These are phyloP conservation scores for Papilio protenor DNA, from an alignment of 2,888 invertebrate species.

Conservation along the genomic window DNA sequence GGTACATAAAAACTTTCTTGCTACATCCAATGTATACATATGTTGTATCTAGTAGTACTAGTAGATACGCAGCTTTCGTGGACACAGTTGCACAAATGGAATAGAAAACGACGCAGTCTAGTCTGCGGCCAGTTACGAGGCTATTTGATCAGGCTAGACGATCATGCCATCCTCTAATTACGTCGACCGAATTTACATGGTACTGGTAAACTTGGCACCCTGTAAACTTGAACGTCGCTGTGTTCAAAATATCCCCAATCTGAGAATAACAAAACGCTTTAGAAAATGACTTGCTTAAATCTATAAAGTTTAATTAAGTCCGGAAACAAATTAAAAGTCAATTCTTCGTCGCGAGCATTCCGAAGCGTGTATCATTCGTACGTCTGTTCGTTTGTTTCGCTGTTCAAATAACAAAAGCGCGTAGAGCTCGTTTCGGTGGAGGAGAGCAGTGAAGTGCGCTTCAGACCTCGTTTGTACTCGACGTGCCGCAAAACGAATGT, in stretches of 20 bases:
- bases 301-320: conserved; percentile 48
- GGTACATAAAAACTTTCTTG: conserved; percentile 68
- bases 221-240: conserved; percentile 59
- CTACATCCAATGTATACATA: conserved; percentile 46
- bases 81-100: conserved; percentile 53
- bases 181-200: conserved; percentile 70
- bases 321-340: conserved; percentile 49
- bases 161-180: conserved; percentile 70
- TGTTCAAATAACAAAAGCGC: conserved; percentile 75
- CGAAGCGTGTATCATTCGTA: conserved; percentile 52
- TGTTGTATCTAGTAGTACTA: conserved; percentile 50
- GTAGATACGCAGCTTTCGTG: conserved; percentile 48
- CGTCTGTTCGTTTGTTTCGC: conserved; percentile 71
- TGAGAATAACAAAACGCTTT: conserved; percentile 46
- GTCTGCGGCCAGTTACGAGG: conserved; percentile 61
- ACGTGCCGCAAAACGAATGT: conserved; percentile 68
- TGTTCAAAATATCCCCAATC: conserved; percentile 58
- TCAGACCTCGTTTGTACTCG: conserved; percentile 70
- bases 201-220: conserved; percentile 69
- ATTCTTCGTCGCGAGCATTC: conserved; percentile 55
- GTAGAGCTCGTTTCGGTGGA: conserved; percentile 67
- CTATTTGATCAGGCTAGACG: conserved; percentile 64
- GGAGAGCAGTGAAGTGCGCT: conserved; percentile 71
- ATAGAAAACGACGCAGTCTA: conserved; percentile 58
- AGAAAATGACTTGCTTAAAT: conserved; percentile 42